phyloP scores from a whole-genome alignment of 1,140 invertebrate species.

The Heliconius nattereri region DNA sequence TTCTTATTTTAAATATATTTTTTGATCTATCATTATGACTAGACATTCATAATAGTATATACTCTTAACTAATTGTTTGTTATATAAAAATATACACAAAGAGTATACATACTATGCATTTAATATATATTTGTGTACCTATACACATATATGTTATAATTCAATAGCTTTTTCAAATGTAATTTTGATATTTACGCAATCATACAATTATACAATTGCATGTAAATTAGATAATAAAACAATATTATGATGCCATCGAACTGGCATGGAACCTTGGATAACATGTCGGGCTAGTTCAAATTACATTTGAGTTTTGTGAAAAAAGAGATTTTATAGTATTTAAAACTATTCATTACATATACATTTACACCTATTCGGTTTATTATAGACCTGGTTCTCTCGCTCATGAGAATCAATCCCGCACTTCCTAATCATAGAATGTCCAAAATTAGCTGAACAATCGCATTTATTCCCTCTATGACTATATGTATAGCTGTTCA shows the following conservation, averaged over 20 bases:
- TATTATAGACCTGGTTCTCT: not conserved
- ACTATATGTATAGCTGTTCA: not conserved
- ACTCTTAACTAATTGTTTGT: not conserved
- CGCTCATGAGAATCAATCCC: not conserved
- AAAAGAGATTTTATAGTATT: no score
- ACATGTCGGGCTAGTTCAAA: no score
- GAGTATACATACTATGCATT: not conserved
- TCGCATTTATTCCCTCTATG: not conserved
- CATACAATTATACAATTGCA: not conserved
- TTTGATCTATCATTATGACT: not conserved
- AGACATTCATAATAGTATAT: not conserved
- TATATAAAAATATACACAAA: not conserved
- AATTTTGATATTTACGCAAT: not conserved
- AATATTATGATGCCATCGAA: no score
- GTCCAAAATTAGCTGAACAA: not conserved
- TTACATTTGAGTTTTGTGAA: no score
- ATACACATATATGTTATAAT: not conserved
- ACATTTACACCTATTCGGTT: not conserved
- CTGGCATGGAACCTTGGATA: no score
- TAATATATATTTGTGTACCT: not conserved
- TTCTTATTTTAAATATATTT: no score
- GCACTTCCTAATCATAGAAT: not conserved
- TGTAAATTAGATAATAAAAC: no score
- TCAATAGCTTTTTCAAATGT: not conserved
- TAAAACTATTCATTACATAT: not conserved